These are phyloP conservation scores for Lochmaea crataegi DNA, from an alignment of 2,888 invertebrate species.

Conservation along the genomic window DNA sequence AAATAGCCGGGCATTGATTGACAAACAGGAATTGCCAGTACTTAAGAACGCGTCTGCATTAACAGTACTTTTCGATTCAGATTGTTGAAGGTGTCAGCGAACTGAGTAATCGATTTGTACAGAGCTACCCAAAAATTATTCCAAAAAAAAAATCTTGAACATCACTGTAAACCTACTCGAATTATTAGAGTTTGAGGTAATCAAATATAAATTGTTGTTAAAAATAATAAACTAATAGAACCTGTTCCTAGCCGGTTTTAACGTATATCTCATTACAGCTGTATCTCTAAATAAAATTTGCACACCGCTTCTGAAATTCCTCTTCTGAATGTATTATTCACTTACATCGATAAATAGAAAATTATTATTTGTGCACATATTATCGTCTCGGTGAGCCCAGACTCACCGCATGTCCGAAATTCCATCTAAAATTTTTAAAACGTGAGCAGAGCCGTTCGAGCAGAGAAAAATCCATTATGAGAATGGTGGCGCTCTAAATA, in stretches of 20 bases:
- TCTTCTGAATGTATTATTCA: neutral
- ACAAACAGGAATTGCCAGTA: slow-evolving; percentile 32
- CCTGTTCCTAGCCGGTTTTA: too few relatives aligned
- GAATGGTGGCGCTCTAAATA: slow-evolving; percentile 45
- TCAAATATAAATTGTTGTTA: too few relatives aligned
- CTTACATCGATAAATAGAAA: slow-evolving; percentile 8
- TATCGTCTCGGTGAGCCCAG: slow-evolving; percentile 1
- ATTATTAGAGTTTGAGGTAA: too few relatives aligned
- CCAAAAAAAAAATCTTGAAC: neutral
- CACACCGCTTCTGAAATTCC: neutral
- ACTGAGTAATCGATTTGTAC: slow-evolving; percentile 11
- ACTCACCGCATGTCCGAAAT: slow-evolving; percentile 27
- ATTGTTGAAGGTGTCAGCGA: slow-evolving; percentile 20
- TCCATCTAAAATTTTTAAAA: slow-evolving; percentile 32
- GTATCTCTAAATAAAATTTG: neutral
- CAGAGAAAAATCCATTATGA: slow-evolving; percentile 44
- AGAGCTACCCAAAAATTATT: neutral
- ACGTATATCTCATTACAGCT: too few relatives aligned
- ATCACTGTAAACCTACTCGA: too few relatives aligned
- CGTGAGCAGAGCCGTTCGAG: slow-evolving; percentile 27
- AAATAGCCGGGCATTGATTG: slow-evolving; percentile 29
- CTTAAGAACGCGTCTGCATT: slow-evolving; percentile 30
- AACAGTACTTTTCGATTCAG: slow-evolving; percentile 27
- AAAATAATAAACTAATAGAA: too few relatives aligned
- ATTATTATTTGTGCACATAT: slow-evolving; percentile 12